Evolutionary conservation across 2,797 vertebrate species (phyloP).

Genomic region (Sebastes steindachneri): DNA sequence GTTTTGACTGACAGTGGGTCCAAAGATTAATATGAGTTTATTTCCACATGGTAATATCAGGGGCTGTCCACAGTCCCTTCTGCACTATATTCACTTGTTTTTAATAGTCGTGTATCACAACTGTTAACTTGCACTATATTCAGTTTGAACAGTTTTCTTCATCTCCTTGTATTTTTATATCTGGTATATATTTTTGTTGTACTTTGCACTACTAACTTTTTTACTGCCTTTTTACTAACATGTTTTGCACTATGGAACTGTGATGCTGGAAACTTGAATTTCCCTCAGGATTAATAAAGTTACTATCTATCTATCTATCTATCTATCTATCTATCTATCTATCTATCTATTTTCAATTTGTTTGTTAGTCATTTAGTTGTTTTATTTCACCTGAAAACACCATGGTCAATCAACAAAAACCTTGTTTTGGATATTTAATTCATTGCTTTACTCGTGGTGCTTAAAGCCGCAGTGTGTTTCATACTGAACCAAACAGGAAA

Average conservation of each 20-base stretch:
- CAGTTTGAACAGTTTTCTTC: too few species aligned
- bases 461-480: not conserved
- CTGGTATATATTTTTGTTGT: too few species aligned
- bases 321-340: not conserved
- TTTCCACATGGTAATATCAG: not conserved
- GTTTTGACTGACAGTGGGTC: constrained; percentile 13
- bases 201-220: too few species aligned
- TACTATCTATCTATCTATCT: too few species aligned
- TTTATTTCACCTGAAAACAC: not conserved
- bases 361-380: not conserved
- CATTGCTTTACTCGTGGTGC: not conserved
- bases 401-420: not conserved
- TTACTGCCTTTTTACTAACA: too few species aligned
- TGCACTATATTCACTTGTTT: too few species aligned
- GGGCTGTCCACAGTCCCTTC: not conserved
- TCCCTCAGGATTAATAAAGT: too few species aligned
- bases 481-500: constrained; percentile 62
- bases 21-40: not conserved
- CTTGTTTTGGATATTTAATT: not conserved
- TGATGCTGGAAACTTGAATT: too few species aligned
- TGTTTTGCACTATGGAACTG: too few species aligned
- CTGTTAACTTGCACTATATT: too few species aligned
- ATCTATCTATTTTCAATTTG: not conserved
- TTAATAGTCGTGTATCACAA: too few species aligned
- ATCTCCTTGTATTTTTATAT: too few species aligned